Conservation (phyloP, 2,797 vertebrate genomes). For the Peromyscus melanophrys region DNA sequence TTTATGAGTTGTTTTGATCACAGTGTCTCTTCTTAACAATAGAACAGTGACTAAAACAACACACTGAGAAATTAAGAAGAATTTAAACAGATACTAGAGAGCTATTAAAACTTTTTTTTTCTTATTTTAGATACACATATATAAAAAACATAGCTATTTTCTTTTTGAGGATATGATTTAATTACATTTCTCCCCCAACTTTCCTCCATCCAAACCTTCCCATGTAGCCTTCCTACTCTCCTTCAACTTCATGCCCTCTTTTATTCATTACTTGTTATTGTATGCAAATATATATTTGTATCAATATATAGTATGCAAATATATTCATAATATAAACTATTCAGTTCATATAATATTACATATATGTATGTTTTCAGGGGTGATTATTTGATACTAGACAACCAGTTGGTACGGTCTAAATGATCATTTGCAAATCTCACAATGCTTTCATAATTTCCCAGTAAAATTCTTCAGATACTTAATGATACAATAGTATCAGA, state of each 20-base stretch:
- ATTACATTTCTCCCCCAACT: neutral
- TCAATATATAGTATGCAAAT: neutral
- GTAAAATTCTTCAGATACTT: conserved; percentile 18
- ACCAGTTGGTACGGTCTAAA: neutral
- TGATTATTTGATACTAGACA: neutral
- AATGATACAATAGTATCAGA: neutral
- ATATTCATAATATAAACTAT: neutral
- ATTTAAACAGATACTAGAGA: neutral
- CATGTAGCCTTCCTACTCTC: neutral
- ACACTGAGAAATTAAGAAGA: neutral
- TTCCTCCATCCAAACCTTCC: neutral
- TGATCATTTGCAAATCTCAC: neutral
- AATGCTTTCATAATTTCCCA: neutral
- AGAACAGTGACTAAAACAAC: neutral
- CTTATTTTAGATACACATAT: neutral
- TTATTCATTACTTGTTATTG: neutral
- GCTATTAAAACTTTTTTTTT: neutral
- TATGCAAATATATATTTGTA: neutral
- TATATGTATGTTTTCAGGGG: neutral
- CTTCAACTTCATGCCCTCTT: neutral
- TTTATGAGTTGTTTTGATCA: neutral
- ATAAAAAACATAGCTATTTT: neutral
- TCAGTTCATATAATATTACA: neutral
- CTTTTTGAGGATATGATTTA: neutral
- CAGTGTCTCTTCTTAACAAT: neutral